Conservation (phyloP, 2,797 vertebrate species). For the Rhinella marina region DNA sequence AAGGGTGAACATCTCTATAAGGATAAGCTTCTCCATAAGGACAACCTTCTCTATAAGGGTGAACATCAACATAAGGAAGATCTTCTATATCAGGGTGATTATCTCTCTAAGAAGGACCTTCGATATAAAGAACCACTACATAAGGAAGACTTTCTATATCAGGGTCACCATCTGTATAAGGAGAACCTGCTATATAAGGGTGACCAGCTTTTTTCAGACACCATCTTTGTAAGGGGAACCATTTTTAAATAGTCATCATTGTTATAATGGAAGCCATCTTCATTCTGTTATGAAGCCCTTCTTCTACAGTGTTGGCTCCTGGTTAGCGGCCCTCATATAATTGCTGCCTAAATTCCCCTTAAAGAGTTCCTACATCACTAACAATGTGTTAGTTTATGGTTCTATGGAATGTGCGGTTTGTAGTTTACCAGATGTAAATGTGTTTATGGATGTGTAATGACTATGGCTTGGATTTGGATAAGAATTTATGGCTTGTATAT, state of each 20-base stretch:
- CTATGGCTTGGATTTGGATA: not conserved
- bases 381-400: not conserved
- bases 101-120: too few species aligned
- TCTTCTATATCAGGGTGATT: too few species aligned
- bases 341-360: not conserved
- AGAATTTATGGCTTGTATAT: constrained; percentile 1
- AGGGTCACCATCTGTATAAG: too few species aligned
- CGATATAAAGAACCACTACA: too few species aligned
- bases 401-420: not conserved
- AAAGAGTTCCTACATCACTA: not conserved
- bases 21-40: too few species aligned
- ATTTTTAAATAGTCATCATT: not conserved
- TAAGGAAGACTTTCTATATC: too few species aligned
- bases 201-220: too few species aligned
- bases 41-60: too few species aligned
- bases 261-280: not conserved
- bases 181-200: too few species aligned
- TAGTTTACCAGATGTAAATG: not conserved
- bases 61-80: too few species aligned
- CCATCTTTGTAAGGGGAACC: too few species aligned
- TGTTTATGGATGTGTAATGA: constrained; percentile 10
- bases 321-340: not conserved
- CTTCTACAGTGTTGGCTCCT: not conserved
- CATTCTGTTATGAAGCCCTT: not conserved
- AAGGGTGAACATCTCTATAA: too few species aligned